Evolutionary conservation across 2,113 vertebrate species (phyloP), one percentile per base, ranked within the genome.

Genomic region (Apeltes quadracus): DNA sequence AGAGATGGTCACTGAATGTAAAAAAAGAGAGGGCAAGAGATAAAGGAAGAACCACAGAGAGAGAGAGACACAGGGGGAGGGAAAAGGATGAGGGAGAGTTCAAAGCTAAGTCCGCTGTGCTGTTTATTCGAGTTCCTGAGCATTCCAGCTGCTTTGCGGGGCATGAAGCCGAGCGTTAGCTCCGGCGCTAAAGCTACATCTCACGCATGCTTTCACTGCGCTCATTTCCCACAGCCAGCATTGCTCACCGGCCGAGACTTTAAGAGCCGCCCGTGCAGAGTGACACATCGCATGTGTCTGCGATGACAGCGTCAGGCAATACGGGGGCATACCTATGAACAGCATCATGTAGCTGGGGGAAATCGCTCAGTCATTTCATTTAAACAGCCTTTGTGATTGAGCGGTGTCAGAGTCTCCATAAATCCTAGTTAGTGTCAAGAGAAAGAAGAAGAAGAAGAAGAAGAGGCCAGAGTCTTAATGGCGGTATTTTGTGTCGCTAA

Each of bases 121-220:
- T 8, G 53, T 86, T 90, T 91, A 78, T 82, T 85, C 87, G 76
- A 58, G 76, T 88, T 88, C 88, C 74, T 93, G 78, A 88, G 78
- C 85, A 92, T 92, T 91, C 92, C 90, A 88, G 84, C 90, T 85
- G 89, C 87, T 90, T 88, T 41, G 82, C 67, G 85, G 83, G 84
- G 84, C 90, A 86, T 87, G 88, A 93, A 88, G 79, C 76, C 69
- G 77, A 87, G 90, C 72, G 71, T 84, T 86, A 82, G 87, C 65
- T 54, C 78, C 63, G 74, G 77, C 64, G 57, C 90, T 87, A 89
- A 89, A 85, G 84, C 84, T 78, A 54, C 86, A 89, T 85, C 85
- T 90, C 88, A 92, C 72, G 87, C 90, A 88, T 92, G 89, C 88
- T 89, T 91, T 89, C 86, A 89, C 91, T 88, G 83, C 48, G 48